Conservation (phyloP, 2,888 invertebrate genomes). For the Sylvicola cinctus region DNA sequence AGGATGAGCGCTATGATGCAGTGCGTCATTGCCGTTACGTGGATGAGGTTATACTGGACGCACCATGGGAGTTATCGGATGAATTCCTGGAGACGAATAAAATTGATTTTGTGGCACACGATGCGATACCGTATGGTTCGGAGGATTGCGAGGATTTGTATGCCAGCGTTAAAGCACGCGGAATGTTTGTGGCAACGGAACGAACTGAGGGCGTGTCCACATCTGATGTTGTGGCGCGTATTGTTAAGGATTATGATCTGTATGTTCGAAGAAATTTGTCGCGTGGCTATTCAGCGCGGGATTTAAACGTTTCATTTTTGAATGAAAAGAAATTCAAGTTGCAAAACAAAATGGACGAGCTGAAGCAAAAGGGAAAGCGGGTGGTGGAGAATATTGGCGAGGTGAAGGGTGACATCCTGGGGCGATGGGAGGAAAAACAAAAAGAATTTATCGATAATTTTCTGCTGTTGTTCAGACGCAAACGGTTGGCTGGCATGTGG, state of each 20-base stretch:
- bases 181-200: conserved; percentile 94
- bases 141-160: conserved; percentile 74
- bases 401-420: conserved; percentile 71
- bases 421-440: conserved; percentile 96
- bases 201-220: conserved; percentile 97
- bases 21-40: conserved; percentile 95
- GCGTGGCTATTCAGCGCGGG: conserved; percentile 92
- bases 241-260: conserved; percentile 93
- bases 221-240: conserved; percentile 94
- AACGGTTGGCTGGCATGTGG: conserved; percentile 69
- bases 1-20: conserved; percentile 89
- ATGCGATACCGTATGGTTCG: conserved; percentile 89
- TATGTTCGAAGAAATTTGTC: conserved; percentile 92
- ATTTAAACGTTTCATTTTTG: conserved; percentile 90
- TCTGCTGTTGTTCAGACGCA: conserved; percentile 74
- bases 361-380: conserved; percentile 79
- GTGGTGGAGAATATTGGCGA: conserved; percentile 74
- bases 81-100: conserved; percentile 80
- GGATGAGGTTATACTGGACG: conserved; percentile 83
- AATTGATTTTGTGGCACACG: conserved; percentile 98
- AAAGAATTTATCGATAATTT: conserved; percentile 91
- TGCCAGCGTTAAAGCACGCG: conserved; percentile 72
- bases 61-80: conserved; percentile 86
- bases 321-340: conserved; percentile 89
- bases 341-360: conserved; percentile 87